Evolutionary conservation across 2,797 vertebrate species (phyloP).

Genomic region (Ibycter americanus): DNA sequence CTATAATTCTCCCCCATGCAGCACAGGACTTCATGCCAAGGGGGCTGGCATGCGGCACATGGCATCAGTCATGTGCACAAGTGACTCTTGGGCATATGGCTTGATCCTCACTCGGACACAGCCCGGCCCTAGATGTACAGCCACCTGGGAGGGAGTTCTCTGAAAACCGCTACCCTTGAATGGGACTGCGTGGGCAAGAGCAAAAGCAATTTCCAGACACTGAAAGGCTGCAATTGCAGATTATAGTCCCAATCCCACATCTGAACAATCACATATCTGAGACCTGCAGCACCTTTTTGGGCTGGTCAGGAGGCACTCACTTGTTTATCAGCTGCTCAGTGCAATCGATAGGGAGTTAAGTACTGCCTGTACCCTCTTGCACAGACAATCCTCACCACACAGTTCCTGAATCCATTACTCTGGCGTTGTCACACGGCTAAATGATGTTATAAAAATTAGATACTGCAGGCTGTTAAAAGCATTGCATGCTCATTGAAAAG

Average conservation of each 20-base stretch:
- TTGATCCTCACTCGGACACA: background rate
- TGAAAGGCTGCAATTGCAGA: background rate
- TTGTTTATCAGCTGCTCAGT: background rate
- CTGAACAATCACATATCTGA: rapidly evolving
- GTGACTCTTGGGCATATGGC: rapidly evolving
- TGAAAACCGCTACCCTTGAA: rapidly evolving
- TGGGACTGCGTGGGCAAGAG: rapidly evolving
- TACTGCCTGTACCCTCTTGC: conserved; percentile 15
- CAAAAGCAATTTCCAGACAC: background rate
- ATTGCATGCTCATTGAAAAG: background rate
- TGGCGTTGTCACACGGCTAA: background rate
- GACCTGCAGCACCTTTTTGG: background rate
- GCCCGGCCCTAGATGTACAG: rapidly evolving
- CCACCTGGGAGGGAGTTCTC: background rate
- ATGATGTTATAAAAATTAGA: conserved; percentile 24
- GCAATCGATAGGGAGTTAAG: conserved; percentile 42
- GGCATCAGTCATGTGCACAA: rapidly evolving
- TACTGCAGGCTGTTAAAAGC: background rate
- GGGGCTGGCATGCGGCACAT: rapidly evolving
- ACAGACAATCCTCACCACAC: background rate
- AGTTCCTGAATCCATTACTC: conserved; percentile 54
- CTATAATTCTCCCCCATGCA: rapidly evolving
- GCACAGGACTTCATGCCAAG: background rate
- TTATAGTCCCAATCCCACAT: background rate
- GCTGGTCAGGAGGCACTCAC: background rate